Evolutionary conservation across 2,888 invertebrate genomes (phyloP).

Genomic region (Salpingus planirostris): DNA sequence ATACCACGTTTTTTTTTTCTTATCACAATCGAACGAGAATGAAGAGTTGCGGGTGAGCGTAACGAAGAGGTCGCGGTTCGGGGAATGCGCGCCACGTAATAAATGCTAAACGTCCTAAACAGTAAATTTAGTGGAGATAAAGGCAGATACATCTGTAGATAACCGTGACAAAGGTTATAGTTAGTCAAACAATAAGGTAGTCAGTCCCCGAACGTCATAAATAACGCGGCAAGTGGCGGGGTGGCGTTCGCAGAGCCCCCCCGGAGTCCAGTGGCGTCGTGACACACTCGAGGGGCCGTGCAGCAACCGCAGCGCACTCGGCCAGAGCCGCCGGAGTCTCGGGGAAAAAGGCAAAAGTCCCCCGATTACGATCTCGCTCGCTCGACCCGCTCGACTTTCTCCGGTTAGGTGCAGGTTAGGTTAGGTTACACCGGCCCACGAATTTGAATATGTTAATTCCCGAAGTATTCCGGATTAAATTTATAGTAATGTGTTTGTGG

Average conservation of each 20-base stretch:
- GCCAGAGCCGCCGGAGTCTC: conserved; percentile 19
- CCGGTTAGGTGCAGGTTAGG: too few relatives aligned
- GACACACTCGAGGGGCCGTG: conserved; percentile 22
- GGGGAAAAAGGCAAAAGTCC: conserved; percentile 33
- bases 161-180: conserved; percentile 42
- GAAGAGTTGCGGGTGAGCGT: background rate
- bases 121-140: conserved; percentile 42
- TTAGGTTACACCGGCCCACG: conserved; percentile 22
- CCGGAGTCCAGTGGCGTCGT: conserved; percentile 23
- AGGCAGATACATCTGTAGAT: conserved; percentile 41
- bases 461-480: conserved; percentile 30
- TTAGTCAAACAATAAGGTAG: conserved; percentile 43
- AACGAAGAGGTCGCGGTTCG: conserved; percentile 17
- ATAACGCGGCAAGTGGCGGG: conserved; percentile 38
- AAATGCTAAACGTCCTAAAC: conserved; percentile 39
- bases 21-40: too few relatives aligned
- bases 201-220: conserved; percentile 39
- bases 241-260: conserved; percentile 29
- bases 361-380: conserved; percentile 29
- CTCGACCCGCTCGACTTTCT: conserved; percentile 25
- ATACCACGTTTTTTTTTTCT: background rate
- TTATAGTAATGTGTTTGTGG: conserved; percentile 35
- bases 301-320: conserved; percentile 17
- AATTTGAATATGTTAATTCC: conserved; percentile 39
- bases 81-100: conserved; percentile 23